Evolutionary conservation across 2,797 vertebrate genomes (phyloP).

Genomic region (Platalea minor): DNA sequence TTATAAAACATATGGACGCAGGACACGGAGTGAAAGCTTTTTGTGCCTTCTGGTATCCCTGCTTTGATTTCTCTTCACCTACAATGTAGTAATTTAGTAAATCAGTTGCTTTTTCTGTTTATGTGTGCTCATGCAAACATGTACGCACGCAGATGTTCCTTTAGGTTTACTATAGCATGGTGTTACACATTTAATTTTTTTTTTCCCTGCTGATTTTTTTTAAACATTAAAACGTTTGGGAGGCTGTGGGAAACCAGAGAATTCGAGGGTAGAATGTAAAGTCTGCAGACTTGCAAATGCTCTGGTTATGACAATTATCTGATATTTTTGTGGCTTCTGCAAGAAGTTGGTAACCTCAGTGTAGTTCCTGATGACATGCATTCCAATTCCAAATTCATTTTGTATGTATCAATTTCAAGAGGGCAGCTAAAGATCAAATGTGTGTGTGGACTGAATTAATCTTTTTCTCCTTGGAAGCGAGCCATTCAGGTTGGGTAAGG

Average conservation of each 20-base stretch:
- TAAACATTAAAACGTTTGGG: not conserved
- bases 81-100: not conserved
- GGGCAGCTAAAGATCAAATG: constrained; percentile 14
- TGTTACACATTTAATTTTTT: not conserved
- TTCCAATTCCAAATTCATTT: not conserved
- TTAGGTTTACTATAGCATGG: not conserved
- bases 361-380: not conserved
- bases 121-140: not conserved
- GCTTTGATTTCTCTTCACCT: not conserved
- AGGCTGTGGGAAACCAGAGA: not conserved
- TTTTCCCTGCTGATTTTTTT: not conserved
- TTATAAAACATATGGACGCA: accelerated
- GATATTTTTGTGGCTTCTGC: not conserved
- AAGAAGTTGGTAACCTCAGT: not conserved
- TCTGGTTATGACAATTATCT: not conserved
- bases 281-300: not conserved
- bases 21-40: not conserved
- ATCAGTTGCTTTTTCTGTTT: not conserved
- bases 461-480: not conserved
- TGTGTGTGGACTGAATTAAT: not conserved
- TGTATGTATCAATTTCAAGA: not conserved
- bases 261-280: not conserved
- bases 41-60: not conserved
- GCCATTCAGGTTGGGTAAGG: not conserved
- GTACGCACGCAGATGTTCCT: not conserved